Evolutionary conservation across 2,113 vertebrate genomes (phyloP).

Genomic region (Pachyramphus minor): DNA sequence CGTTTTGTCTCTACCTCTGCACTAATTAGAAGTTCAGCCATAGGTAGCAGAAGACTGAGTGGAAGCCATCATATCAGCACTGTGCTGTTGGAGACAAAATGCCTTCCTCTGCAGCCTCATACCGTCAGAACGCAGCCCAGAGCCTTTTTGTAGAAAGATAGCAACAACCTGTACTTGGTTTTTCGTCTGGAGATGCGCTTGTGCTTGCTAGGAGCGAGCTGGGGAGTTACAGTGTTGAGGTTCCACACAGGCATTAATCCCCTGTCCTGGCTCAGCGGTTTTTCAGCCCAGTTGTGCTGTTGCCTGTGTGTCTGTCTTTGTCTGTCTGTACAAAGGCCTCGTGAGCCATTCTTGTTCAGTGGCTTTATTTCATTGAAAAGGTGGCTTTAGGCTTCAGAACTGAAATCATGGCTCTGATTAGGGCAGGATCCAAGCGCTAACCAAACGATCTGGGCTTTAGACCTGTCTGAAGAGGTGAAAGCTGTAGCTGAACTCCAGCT

Average conservation of each 20-base stretch:
- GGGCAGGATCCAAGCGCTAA: background rate
- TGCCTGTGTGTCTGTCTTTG: background rate
- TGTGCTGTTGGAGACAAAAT: background rate
- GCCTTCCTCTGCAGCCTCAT: background rate
- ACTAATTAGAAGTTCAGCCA: background rate
- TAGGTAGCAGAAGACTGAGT: background rate
- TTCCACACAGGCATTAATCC: background rate
- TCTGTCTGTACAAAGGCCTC: background rate
- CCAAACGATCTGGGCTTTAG: background rate
- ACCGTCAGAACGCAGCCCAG: background rate
- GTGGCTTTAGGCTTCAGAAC: slow-evolving; percentile 23
- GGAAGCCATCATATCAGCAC: background rate
- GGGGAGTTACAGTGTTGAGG: background rate
- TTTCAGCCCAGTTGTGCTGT: background rate
- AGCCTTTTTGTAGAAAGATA: background rate
- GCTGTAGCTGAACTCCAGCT: background rate
- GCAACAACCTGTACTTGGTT: background rate
- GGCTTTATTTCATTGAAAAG: slow-evolving; percentile 33
- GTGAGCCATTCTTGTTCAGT: background rate
- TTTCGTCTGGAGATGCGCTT: background rate
- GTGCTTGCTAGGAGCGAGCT: background rate
- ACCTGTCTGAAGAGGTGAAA: background rate
- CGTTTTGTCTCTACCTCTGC: background rate
- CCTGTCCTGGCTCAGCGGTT: slow-evolving; percentile 18
- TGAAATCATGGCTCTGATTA: background rate